Evolutionary conservation across 2,888 invertebrate genomes (phyloP), one percentile per base, ranked within the genome.

Genomic region (Monochamus alternatus): DNA sequence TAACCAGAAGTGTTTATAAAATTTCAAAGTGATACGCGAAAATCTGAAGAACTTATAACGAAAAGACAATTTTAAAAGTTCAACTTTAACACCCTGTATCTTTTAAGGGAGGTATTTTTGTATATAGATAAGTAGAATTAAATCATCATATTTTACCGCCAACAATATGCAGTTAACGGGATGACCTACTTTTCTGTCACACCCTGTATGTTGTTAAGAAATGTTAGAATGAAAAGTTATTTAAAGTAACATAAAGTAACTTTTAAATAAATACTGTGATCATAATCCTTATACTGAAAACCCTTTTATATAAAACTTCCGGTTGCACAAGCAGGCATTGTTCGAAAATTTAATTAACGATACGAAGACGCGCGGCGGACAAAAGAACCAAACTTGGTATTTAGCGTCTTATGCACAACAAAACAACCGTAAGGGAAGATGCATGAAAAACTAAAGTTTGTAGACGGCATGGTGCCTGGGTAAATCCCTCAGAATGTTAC

Each of bases 391-490:
- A 47, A 63, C 69, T 32, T 7, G 22, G 38, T 14, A 14, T 71
- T 71, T 51, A 52, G 31, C 55, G 43, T 63, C 10, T 32, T 71
- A 63, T 60, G 22, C 63, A 14, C 7, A 63, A 71, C 22, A 63
- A 71, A 55, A 62, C 38, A 69, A 69, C 30, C 43, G 38, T 43
- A 47, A 47, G n/a, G 55, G 55, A 43, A 52, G 44, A 52, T 71
- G 44, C 14, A 52, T 12, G 52, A 9, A 52, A 52, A 68, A 51
- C 63, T 51, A 63, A 71, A 63, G 71, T 77, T 75, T 68, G 74
- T 63, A 78, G 80, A 78, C 80, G 71, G 78, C 80, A 69, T 76
- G 80, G 76, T 80, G 70, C 76, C 78, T 63, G 68, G 31, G 63
- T 63, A 60, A 75, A 76, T 76, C 66, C 55, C 38, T 32, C 51